Conservation (phyloP, 1,140 invertebrate genomes). For the Mamestra configurata region DNA sequence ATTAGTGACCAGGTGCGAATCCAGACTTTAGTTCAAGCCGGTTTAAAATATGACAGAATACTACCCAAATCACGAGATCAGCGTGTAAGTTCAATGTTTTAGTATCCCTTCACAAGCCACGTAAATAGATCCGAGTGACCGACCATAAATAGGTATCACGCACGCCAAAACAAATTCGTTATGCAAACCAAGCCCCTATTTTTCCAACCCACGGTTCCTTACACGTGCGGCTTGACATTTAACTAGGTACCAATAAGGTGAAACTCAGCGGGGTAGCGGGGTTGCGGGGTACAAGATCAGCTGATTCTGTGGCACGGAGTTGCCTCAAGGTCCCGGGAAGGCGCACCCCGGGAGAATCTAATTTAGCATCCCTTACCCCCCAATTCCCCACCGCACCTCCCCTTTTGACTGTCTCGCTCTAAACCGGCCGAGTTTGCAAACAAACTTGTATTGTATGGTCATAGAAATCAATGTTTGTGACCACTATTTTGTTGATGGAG, state of each 20-base stretch:
- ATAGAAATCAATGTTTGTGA: slow-evolving; percentile 11
- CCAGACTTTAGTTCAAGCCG: no score
- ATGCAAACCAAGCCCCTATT: neutral
- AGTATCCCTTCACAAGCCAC: no score
- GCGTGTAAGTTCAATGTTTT: no score
- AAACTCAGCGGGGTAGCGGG: neutral
- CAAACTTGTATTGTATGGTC: neutral
- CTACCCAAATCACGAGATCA: no score
- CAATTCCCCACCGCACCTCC: neutral
- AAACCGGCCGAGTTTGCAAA: slow-evolving; percentile 5
- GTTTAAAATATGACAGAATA: no score
- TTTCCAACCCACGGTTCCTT: neutral
- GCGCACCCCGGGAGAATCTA: slow-evolving; percentile 39
- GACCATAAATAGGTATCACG: no score
- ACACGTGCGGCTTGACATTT: slow-evolving; percentile 13
- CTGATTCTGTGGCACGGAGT: slow-evolving; percentile 59
- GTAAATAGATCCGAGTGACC: no score
- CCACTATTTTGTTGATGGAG: slow-evolving; percentile 3
- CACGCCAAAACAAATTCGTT: neutral
- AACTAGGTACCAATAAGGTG: slow-evolving; percentile 23
- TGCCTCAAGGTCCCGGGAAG: slow-evolving; percentile 61
- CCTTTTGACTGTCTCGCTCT: slow-evolving; percentile 4
- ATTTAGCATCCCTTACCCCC: slow-evolving; percentile 34
- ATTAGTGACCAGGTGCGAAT: no score
- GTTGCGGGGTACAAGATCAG: slow-evolving; percentile 59